Evolutionary conservation across 2,113 vertebrate species (phyloP).

Genomic region (Bufo gargarizans): DNA sequence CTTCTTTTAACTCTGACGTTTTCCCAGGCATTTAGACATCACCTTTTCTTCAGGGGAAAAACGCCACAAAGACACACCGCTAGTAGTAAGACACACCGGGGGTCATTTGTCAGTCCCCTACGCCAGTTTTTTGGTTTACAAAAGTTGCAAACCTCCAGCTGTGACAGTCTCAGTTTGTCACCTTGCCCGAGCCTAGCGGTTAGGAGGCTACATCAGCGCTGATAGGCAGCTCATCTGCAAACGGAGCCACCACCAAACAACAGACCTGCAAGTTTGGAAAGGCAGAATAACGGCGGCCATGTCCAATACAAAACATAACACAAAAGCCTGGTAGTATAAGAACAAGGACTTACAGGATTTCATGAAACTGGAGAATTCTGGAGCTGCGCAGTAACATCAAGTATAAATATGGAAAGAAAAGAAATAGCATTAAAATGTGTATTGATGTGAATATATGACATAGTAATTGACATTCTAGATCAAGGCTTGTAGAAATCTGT

Average conservation of each 20-base stretch:
- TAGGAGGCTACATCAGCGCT: neutral
- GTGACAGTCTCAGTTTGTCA: no score
- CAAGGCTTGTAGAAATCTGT: neutral
- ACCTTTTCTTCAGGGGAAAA: no score
- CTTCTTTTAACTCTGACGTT: no score
- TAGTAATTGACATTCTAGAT: neutral
- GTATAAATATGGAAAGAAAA: conserved; percentile 55
- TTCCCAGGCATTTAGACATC: no score
- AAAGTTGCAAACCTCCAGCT: no score
- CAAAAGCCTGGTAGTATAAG: conserved; percentile 47
- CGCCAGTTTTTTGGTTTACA: no score
- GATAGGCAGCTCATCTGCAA: neutral
- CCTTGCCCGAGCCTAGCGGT: no score
- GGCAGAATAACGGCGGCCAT: neutral
- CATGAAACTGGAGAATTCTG: conserved; percentile 55
- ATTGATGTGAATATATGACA: conserved; percentile 19
- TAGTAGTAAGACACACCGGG: no score
- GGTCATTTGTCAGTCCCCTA: no score
- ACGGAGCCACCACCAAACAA: neutral
- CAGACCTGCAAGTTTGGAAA: no score
- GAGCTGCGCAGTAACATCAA: conserved; percentile 57
- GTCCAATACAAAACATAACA: neutral
- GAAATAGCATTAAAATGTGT: conserved; percentile 45
- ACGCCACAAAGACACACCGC: no score
- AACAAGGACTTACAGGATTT: conserved; percentile 54